phyloP scores from a whole-genome alignment of 2,113 vertebrate species.

The Cyanistes caeruleus region DNA sequence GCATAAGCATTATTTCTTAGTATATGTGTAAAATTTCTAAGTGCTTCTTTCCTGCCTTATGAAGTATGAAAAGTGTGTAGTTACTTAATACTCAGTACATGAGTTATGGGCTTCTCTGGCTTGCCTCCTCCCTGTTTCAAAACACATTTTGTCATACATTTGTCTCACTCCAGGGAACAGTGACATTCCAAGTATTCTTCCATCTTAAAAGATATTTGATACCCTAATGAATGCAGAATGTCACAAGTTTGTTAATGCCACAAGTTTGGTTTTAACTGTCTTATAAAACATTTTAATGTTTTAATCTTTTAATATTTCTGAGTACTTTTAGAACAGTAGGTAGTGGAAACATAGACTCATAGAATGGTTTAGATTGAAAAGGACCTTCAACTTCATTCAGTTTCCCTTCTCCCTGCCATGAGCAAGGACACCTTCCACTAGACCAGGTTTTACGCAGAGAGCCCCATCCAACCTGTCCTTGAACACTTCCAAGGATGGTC shows the following conservation, averaged over 20 bases:
- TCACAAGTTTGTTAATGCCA: not conserved
- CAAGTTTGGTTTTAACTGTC: not conserved
- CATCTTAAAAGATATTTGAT: not conserved
- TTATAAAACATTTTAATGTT: no score
- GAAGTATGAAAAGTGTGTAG: not conserved
- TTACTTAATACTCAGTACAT: not conserved
- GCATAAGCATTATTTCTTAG: not conserved
- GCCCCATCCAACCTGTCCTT: not conserved
- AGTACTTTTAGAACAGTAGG: not conserved
- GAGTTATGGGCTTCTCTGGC: not conserved
- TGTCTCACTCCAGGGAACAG: not conserved
- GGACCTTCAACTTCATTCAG: not conserved
- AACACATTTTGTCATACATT: slow-evolving; percentile 13
- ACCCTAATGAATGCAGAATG: not conserved
- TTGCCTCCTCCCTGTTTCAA: not conserved
- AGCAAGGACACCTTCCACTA: not conserved
- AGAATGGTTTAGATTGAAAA: not conserved
- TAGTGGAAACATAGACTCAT: not conserved
- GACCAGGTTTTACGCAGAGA: not conserved
- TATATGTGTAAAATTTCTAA: not conserved
- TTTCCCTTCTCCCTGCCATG: not conserved
- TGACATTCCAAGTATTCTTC: slow-evolving; percentile 22
- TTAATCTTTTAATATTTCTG: not conserved
- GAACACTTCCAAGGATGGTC: not conserved
- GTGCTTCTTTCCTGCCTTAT: not conserved